phyloP scores from a whole-genome alignment of 1,140 invertebrate species.

The Zophobas morio region DNA sequence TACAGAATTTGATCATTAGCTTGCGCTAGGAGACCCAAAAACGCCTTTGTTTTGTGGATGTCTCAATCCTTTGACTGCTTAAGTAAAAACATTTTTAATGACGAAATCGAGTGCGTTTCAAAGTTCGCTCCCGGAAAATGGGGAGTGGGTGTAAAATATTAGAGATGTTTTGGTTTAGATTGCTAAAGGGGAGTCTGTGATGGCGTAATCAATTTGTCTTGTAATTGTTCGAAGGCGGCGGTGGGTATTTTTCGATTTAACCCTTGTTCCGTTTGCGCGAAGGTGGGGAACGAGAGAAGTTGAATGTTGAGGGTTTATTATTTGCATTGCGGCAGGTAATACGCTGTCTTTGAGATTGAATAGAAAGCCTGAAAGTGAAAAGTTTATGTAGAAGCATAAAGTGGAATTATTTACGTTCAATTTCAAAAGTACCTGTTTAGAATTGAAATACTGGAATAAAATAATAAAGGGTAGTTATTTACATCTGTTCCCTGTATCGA shows the following conservation, averaged over 20 bases:
- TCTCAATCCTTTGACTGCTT: too few species aligned
- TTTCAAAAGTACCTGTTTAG: conserved; percentile 51
- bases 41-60: too few species aligned
- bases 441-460: conserved; percentile 51
- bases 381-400: conserved; percentile 47
- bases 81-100: too few species aligned
- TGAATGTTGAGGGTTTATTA: conserved; percentile 34
- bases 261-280: not conserved
- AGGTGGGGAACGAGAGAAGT: conserved; percentile 4
- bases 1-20: conserved; percentile 9
- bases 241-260: not conserved
- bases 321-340: conserved; percentile 36
- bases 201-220: not conserved
- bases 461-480: conserved; percentile 51
- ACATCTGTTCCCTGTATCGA: conserved; percentile 51
- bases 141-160: too few species aligned
- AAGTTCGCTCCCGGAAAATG: not conserved
- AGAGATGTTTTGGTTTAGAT: too few species aligned
- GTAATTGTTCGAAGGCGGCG: not conserved
- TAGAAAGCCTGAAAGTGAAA: conserved; percentile 46
- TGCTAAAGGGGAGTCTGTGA: not conserved
- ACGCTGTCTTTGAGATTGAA: conserved; percentile 40
- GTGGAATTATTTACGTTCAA: conserved; percentile 49
- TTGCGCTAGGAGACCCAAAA: not conserved
- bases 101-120: not conserved